phyloP scores from a whole-genome alignment of 92 coral and sea anemone genomes.

The Umimayanthus chanpuru region DNA sequence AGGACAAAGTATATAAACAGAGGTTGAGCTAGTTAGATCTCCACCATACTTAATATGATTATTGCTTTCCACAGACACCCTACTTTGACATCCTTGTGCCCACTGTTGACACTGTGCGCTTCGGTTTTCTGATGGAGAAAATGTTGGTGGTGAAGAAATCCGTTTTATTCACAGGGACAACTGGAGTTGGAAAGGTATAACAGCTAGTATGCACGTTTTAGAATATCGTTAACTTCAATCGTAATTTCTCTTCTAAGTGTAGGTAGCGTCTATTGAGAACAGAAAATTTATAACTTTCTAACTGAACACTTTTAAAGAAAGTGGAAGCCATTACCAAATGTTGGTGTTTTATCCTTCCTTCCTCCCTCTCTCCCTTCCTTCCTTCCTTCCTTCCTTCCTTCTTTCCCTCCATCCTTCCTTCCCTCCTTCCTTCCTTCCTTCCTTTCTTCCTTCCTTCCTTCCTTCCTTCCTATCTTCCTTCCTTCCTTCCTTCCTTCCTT shows the following conservation, averaged over 20 bases:
- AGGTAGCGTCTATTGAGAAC: background rate
- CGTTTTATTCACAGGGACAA: constrained; percentile 95
- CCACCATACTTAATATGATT: background rate
- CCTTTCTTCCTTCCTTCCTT: no score
- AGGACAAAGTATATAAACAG: no score
- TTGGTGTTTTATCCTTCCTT: no score
- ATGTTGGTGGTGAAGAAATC: constrained; percentile 82
- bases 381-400: no score
- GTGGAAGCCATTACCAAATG: no score
- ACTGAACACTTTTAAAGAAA: background rate
- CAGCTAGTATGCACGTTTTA: background rate
- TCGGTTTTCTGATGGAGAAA: constrained; percentile 93
- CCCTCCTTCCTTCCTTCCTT: no score
- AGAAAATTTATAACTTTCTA: background rate
- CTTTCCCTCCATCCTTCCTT: no score
- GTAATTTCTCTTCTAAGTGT: background rate
- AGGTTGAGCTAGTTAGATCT: background rate
- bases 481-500: no score
- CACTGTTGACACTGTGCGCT: constrained; percentile 96
- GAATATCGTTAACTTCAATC: background rate
- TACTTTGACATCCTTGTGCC: constrained; percentile 97
- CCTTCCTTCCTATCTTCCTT: no score
- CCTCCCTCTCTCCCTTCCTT: no score
- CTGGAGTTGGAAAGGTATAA: constrained; percentile 97
- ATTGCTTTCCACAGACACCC: constrained; percentile 64